Evolutionary conservation across 2,113 vertebrate species (phyloP).

Genomic region (Eubucco bourcierii): DNA sequence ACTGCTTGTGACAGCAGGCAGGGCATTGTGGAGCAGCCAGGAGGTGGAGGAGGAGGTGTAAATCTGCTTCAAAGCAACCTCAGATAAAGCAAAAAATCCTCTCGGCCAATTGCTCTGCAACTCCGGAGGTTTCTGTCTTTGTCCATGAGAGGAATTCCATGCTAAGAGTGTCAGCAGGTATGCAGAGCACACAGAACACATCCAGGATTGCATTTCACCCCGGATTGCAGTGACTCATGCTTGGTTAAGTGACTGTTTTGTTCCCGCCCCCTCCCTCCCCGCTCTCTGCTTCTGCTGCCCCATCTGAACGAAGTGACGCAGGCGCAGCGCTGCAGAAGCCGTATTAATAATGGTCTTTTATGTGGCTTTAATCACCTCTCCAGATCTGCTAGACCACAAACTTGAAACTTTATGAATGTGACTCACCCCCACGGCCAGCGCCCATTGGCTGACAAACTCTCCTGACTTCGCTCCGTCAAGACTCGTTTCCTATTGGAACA

Average conservation of each 20-base stretch:
- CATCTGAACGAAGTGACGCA: neutral
- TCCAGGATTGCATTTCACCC: neutral
- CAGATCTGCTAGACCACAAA: constrained; percentile 48
- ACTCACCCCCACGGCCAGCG: neutral
- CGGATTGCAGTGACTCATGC: neutral
- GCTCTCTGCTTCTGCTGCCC: neutral
- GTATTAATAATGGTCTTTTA: constrained; percentile 52
- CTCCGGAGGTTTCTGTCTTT: neutral
- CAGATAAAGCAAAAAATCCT: neutral
- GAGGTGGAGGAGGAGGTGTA: neutral
- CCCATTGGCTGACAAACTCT: constrained; percentile 53
- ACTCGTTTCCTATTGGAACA: constrained; percentile 50
- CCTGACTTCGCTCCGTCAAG: constrained; percentile 29
- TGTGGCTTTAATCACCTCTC: constrained; percentile 57
- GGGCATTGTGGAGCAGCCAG: accelerated
- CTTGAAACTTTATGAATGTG: constrained; percentile 49
- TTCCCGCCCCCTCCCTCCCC: too few species aligned
- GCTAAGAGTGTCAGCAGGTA: neutral
- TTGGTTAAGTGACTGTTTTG: neutral
- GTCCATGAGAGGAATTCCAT: neutral
- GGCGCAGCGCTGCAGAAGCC: neutral
- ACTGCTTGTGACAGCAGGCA: neutral
- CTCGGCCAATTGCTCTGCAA: neutral
- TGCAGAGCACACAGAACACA: neutral
- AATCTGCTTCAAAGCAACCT: neutral